phyloP scores from a whole-genome alignment of 1,140 invertebrate genomes.

The Paramacrobiotus metropolitanus region DNA sequence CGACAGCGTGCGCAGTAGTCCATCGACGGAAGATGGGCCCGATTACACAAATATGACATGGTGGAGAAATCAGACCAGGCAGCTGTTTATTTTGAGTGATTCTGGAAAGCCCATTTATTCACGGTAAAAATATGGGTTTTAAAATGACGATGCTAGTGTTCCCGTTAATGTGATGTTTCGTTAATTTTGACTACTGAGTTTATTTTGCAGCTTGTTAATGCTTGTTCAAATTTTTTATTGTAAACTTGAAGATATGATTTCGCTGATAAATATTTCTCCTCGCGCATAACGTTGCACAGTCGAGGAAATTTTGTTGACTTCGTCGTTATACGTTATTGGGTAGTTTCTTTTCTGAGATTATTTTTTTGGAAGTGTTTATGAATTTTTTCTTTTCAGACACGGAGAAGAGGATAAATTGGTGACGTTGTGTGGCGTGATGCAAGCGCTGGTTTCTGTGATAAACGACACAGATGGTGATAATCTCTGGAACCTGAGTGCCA shows the following conservation, averaged over 20 bases:
- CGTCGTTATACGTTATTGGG: too few relatives aligned
- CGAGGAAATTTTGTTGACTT: too few relatives aligned
- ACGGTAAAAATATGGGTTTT: slow-evolving; percentile 30
- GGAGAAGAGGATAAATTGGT: slow-evolving; percentile 81
- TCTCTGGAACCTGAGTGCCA: background rate
- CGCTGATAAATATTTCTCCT: too few relatives aligned
- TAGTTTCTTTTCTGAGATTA: too few relatives aligned
- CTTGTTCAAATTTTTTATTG: too few relatives aligned
- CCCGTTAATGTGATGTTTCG: too few relatives aligned
- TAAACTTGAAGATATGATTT: too few relatives aligned
- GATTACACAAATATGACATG: slow-evolving; percentile 35
- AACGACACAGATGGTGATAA: slow-evolving; percentile 31
- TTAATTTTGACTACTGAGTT: too few relatives aligned
- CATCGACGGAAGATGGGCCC: slow-evolving; percentile 14
- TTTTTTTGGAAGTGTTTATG: too few relatives aligned
- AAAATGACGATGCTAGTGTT: too few relatives aligned
- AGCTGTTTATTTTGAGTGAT: slow-evolving; percentile 78
- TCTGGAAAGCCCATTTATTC: slow-evolving; percentile 90
- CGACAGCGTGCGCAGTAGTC: too few relatives aligned
- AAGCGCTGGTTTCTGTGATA: slow-evolving; percentile 75
- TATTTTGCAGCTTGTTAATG: too few relatives aligned
- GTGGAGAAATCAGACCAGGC: slow-evolving; percentile 58
- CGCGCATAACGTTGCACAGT: background rate
- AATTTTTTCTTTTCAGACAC: slow-evolving; percentile 45
- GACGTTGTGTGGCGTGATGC: slow-evolving; percentile 78